Conservation (phyloP, 2,888 invertebrate genomes). For the Agrotis ipsilon region DNA sequence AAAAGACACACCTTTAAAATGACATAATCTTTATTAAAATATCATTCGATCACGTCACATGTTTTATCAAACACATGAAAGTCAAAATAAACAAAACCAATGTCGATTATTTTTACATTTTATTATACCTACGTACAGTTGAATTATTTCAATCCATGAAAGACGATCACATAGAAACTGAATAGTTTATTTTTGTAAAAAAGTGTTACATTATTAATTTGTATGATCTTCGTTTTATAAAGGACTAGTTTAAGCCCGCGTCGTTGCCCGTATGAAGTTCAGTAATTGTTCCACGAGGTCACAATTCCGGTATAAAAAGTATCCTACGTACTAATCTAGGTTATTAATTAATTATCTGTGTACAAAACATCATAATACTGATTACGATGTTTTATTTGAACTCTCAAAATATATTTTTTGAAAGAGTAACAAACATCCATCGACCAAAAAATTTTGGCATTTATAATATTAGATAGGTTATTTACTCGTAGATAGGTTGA, state of each 20-base stretch:
- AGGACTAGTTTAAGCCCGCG: background rate
- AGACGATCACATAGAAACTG: constrained; percentile 5
- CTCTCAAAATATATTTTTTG: too few species aligned
- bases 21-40: background rate
- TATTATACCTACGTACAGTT: background rate
- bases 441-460: too few species aligned
- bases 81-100: background rate
- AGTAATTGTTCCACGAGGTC: too few species aligned
- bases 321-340: too few species aligned
- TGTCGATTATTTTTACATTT: background rate
- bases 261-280: background rate
- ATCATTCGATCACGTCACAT: background rate
- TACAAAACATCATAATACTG: too few species aligned
- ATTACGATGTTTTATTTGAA: too few species aligned
- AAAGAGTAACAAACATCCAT: too few species aligned
- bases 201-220: constrained; percentile 18
- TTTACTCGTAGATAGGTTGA: too few species aligned
- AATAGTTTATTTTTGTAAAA: constrained; percentile 1
- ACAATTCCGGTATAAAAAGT: too few species aligned
- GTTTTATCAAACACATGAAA: background rate
- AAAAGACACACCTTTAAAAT: background rate
- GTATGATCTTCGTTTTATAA: constrained; percentile 1
- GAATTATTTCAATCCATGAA: background rate
- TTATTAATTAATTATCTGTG: too few species aligned
- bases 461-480: too few species aligned